Base-by-base conservation (phyloP, 2,888 invertebrate species). In the Yponomeuta cagnagella region DNA sequence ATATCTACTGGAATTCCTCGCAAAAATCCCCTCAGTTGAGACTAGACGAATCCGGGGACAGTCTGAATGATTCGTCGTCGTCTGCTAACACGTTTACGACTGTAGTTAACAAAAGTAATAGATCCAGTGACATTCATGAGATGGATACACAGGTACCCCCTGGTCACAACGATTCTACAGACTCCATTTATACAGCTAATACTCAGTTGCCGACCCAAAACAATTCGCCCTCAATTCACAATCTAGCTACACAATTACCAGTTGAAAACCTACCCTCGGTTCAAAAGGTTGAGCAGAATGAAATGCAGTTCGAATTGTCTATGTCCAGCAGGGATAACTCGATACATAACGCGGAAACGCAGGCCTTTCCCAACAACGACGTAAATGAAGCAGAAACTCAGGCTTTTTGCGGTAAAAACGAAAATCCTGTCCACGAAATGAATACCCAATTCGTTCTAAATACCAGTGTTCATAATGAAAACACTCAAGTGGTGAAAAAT, bases 1-100 rank as follows among this genome's bases (percentile, higher is more conserved):
- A 83, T 75, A 75, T 83, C n/a, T 86, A 79, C 71, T 86, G 84
- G 82, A 85, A 79, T 72, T 84, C 87, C n/a, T 80, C 86, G 23
- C 87, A 82, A 74, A 85, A 80, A 74, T 88, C 89, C 2, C 79
- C 81, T 64, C 86, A 88, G 2, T 75, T 81, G 31, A 75, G 74
- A 68, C 75, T 82, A 68, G 78, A 86, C 70, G 82, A 82, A 58
- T 83, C 84, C 58, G 76, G 71, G 30, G 78, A 73, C 31, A 79
- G 76, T 73, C 73, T 82, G 1, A 77, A 82, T 76, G 77, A 81
- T 69, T 83, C 83, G 43, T 67, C 76, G 12, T 71, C 72, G 63
- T 75, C 77, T 70, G 70, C 31, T 8, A 48, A 63, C 12, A 65
- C 65, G 5, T 12, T 66, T 9, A 69, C 63, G 30, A 69, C 48